Base-by-base conservation (phyloP, 2,888 invertebrate genomes). In the Axea sp. region DNA sequence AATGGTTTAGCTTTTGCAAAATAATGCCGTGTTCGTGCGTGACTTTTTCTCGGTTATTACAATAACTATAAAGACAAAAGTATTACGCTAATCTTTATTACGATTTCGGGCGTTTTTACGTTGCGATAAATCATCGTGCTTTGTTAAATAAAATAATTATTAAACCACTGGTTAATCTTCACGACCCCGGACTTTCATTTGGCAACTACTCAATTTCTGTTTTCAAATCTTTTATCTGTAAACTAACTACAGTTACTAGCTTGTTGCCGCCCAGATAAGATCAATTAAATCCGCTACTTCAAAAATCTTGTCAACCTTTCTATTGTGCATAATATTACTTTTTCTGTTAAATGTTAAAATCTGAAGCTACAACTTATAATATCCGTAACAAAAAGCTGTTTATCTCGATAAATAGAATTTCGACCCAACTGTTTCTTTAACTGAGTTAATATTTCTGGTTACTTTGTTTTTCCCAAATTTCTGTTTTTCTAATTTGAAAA, bases 81-180 rank as follows among this genome's bases (percentile, higher is more conserved):
- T 57, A 30, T 31, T 47, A 33, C 55, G 6, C 47, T 47, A 47
- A 67, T 67, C 57, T 67, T 67, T 57, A 67, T 49, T 49, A 30
- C 49, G 5, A 39, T 30, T 67, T 19, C 17, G 19, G 55, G 39
- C 60, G 12, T 37, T 49, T 57, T 57, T 47, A 49, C 1, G 28
- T 1, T 9, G 47, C 4, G 1, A n/a, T 31, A 49, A 57, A 67
- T 67, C 67, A 49, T 12, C 1, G 9, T 6, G 24, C n/a, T 37
- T 33, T 45, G 49, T 49, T 64, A 64, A 51, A 62, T 49, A 31
- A 51, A 64, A 51, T 43, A 41, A 64, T 64, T 33, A 49, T 47
- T 30, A 51, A 31, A 35, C 7, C 26, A 11, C 33, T 26, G 19
- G 33, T 1, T 43, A 45, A 45, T 35, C 24, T 26, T 7, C 35